A percentile compares a stretch with the other conserved stretches of the same genome.
Conservation (phyloP, 2,888 invertebrate species). For the Atherix ibis region DNA sequence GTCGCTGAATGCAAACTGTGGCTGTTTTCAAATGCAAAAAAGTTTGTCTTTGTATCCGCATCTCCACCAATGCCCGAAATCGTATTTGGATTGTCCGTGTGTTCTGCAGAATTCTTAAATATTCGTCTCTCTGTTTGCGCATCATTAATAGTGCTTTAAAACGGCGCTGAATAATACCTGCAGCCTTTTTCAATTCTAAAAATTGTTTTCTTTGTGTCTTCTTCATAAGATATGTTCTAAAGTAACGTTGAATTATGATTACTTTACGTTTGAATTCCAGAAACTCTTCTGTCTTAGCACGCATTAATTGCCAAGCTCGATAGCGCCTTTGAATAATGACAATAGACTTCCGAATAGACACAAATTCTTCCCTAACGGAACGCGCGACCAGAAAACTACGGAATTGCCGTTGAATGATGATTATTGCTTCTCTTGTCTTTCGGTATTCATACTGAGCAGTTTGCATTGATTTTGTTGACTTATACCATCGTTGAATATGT, state of each 20-base stretch:
- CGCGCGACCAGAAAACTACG: neutral
- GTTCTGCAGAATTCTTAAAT: constrained; percentile 26
- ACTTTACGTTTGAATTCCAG: constrained; percentile 17
- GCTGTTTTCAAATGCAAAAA: neutral
- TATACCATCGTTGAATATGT: too few species aligned
- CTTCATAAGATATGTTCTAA: constrained; percentile 21
- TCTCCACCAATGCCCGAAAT: constrained; percentile 21
- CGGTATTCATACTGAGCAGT: too few species aligned
- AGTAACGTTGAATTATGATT: constrained; percentile 21
- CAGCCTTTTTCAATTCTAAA: constrained; percentile 12
- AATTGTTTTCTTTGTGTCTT: constrained; percentile 15
- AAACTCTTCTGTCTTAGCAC: constrained; percentile 11
- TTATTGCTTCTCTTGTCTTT: too few species aligned
- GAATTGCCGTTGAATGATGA: constrained; percentile 8
- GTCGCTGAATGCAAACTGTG: neutral
- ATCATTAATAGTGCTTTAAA: constrained; percentile 21
- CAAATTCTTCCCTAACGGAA: neutral
- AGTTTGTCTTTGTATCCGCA: constrained; percentile 20
- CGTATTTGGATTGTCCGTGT: neutral
- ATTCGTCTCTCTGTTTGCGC: constrained; percentile 3
- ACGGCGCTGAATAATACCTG: constrained; percentile 23
- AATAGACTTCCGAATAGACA: constrained; percentile 11
- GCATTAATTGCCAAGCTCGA: constrained; percentile 19
- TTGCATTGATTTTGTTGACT: too few species aligned
- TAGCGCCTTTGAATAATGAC: constrained; percentile 24